phyloP scores from a whole-genome alignment of 2,113 vertebrate species.

The Mobula birostris region DNA sequence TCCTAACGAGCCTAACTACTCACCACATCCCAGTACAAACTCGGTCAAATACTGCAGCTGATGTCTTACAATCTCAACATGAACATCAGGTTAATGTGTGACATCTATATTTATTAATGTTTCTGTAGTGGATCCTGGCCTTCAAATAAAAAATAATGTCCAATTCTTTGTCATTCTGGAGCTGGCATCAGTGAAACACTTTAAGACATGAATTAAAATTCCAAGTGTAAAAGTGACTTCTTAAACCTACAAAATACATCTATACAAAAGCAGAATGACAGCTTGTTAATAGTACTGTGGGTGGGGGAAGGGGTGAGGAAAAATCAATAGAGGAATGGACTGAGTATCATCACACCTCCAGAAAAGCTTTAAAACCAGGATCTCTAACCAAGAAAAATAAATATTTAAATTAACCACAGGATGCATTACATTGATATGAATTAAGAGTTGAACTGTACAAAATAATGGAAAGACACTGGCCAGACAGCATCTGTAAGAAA shows the following conservation, averaged over 20 bases:
- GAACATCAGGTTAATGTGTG: neutral
- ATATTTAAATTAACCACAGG: no score
- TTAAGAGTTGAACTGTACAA: no score
- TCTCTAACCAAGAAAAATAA: neutral
- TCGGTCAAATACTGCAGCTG: neutral
- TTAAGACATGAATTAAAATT: slow-evolving; percentile 32
- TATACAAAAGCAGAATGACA: slow-evolving; percentile 21
- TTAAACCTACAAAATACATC: slow-evolving; percentile 10
- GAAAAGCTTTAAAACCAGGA: neutral
- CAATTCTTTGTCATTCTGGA: neutral
- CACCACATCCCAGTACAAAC: neutral
- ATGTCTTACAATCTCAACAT: neutral
- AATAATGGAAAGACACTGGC: no score
- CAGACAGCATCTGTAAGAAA: neutral
- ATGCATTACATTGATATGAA: no score
- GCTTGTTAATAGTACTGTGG: neutral
- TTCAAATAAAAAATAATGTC: neutral
- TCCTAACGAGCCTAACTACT: neutral
- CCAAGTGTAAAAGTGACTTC: slow-evolving; percentile 26
- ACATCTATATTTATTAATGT: neutral
- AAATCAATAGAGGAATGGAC: neutral
- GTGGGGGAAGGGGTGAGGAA: neutral
- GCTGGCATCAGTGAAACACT: slow-evolving; percentile 21
- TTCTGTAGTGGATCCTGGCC: neutral
- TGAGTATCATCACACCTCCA: neutral